Conservation (phyloP, 2,797 vertebrate species). For the Luscinia megarhynchos region DNA sequence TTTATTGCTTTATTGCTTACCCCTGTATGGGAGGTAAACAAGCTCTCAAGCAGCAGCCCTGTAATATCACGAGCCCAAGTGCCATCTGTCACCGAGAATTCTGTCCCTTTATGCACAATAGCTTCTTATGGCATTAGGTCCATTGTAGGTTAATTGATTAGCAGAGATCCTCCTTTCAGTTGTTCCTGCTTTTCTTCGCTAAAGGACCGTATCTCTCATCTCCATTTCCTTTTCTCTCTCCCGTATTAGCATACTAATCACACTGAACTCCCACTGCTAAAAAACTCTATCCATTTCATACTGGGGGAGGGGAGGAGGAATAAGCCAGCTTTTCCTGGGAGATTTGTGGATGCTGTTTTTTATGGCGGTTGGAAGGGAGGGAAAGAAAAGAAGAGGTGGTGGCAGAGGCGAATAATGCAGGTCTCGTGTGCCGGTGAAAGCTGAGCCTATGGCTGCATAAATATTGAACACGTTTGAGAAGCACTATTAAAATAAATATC, state of each 20-base stretch:
- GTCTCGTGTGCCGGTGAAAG: constrained; percentile 41
- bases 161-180: constrained; percentile 63
- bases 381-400: constrained; percentile 11
- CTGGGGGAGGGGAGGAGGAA: constrained; percentile 11
- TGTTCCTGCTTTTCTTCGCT: constrained; percentile 45
- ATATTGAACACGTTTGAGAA: constrained; percentile 68
- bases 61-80: constrained; percentile 23
- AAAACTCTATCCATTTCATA: constrained; percentile 41
- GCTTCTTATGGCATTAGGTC: constrained; percentile 61
- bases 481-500: constrained; percentile 74
- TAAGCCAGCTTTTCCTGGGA: constrained; percentile 46
- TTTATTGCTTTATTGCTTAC: constrained; percentile 76
- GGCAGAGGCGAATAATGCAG: constrained; percentile 41
- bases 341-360: constrained; percentile 51
- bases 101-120: constrained; percentile 62
- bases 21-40: constrained; percentile 70
- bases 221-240: constrained; percentile 64
- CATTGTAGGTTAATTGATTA: constrained; percentile 68
- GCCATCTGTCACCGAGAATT: constrained; percentile 76
- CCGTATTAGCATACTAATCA: constrained; percentile 60
- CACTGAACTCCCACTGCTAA: constrained; percentile 60
- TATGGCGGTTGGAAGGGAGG: not conserved
- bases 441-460: constrained; percentile 41
- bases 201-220: constrained; percentile 58
- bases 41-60: constrained; percentile 34